Evolutionary conservation across 92 coral and sea anemone genomes (phyloP).

Genomic region (Parazoanthus darwini): DNA sequence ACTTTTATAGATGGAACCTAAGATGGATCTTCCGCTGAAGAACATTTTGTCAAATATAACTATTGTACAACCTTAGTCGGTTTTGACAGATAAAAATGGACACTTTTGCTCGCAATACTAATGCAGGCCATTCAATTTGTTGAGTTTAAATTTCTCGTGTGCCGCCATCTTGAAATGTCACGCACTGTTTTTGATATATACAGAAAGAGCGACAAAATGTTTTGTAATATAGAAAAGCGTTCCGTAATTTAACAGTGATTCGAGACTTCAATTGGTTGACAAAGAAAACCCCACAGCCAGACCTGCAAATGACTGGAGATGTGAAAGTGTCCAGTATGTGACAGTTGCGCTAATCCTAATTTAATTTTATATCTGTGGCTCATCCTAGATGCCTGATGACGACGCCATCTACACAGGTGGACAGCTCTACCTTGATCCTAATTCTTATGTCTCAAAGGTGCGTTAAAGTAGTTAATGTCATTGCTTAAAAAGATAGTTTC

Average conservation of each 20-base stretch:
- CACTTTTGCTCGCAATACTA: too few relatives aligned
- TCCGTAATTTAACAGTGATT: too few relatives aligned
- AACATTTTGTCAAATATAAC: too few relatives aligned
- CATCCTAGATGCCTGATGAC: slow-evolving; percentile 87
- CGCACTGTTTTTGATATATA: too few relatives aligned
- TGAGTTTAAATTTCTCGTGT: too few relatives aligned
- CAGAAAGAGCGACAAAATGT: not conserved
- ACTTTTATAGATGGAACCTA: too few relatives aligned
- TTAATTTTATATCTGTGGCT: not conserved
- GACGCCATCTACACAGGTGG: slow-evolving; percentile 84
- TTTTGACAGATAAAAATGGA: too few relatives aligned
- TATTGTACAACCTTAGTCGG: too few relatives aligned
- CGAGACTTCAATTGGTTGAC: not conserved
- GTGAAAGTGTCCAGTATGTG: not conserved
- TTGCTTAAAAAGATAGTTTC: not conserved
- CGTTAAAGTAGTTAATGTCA: not conserved
- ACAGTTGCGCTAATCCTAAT: not conserved
- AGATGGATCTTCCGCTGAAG: too few relatives aligned
- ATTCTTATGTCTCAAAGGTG: slow-evolving; percentile 87
- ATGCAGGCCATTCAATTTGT: too few relatives aligned
- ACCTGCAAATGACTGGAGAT: not conserved
- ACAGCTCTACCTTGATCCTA: slow-evolving; percentile 87
- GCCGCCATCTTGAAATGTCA: too few relatives aligned
- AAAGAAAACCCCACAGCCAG: not conserved
- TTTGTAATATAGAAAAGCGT: too few relatives aligned